Evolutionary conservation across 37 sponge, comb jelly and placozoan genomes (phyloP), one percentile per base, ranked within the genome.

Genomic region (Halichondria panicea): DNA sequence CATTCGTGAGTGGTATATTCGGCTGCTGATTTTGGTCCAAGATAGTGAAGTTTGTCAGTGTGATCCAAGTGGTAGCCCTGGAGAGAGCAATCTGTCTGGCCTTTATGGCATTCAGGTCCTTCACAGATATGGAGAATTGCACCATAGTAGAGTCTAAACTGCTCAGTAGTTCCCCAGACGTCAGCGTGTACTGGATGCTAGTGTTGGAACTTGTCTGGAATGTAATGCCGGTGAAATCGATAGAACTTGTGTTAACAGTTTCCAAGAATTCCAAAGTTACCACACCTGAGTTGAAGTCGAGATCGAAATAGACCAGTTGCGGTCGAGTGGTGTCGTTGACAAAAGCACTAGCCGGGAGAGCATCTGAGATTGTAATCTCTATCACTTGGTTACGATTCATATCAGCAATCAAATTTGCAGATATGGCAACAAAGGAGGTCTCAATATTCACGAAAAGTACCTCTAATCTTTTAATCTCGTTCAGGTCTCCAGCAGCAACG

Each of bases 251-350:
- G 68, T 85, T 88, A 4, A 95, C 92, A 12, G 89, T 95, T 72
- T 95, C 96, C 32, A 78, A 67, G 68, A 95, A 95, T 66, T 81
- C 80, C 9, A 95, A 76, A 3, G 84, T 82, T 60, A 95, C 24
- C 2, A 79, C 74, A 44, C 85, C 81, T n/a, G 85, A n/a, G 32
- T 80, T 38, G 27, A 95, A n/a, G 53, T 95, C 87, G 0, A 91
- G 82, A 27, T 87, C 79, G 50, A 85, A 91, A 24, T 71, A 77
- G 3, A 25, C 15, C 28, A 95, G 84, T 21, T 31, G 40, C 22
- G 96, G 96, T 12, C 81, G 77, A 4, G 83, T 91, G 3, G 87
- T 91, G 61, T 95, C 96, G 50, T 87, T 84, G 12, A 69, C 55
- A 43, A 75, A 91, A 12, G 60, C 39, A 24, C 44, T 74, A 12